Base-by-base conservation (phyloP, 2,888 invertebrate genomes). In the Hirtodrosophila confusa region DNA sequence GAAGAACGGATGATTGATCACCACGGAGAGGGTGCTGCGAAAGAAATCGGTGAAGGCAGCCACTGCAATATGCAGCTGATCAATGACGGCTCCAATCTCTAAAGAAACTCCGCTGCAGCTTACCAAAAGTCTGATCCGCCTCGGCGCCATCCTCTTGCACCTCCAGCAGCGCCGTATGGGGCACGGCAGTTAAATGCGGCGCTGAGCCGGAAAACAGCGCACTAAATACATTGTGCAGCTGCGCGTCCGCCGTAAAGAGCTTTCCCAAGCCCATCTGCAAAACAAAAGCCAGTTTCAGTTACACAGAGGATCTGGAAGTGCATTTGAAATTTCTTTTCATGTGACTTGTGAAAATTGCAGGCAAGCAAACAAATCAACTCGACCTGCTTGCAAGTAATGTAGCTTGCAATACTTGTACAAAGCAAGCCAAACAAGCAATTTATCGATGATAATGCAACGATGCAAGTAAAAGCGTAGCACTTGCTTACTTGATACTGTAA, bases 1-100 rank as follows among this genome's bases (percentile, higher is more conserved):
- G 66, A 82, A 79, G 56, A 88, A 89, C 48, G 89, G 88, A 78
- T 88, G 89, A 86, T 89, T 84, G 67, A 87, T 80, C 44, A 78
- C 71, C 67, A 87, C 27, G 12, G 78, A 75, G 41, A 69, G 41
- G 24, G 84, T 71, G 54, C 78, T 72, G 31, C 76, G 78, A 23
- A 86, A 84, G n/a, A 87, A 65, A 56, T 83, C 82, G 37, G 75
- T 68, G 11, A 87, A 74, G 48, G 84, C 69, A 47, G 74, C 60
- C 43, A 55, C 69, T 75, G 44, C 2, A 40, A 31, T 29, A 23
- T 17, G 17, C 66, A 69, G 58, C 53, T 74, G 75, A 53, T 78
- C 55, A 69, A 45, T 55, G 27, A 33, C 4, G 11, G 27, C 47
- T 31, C 37, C 11, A 43, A 43, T 17, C 17, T 10, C 6, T 10